Percentiles rank a stretch among this genome's conserved stretches.
Conservation (phyloP, 2,113 vertebrate species). For the Edolisoma coerulescens region DNA sequence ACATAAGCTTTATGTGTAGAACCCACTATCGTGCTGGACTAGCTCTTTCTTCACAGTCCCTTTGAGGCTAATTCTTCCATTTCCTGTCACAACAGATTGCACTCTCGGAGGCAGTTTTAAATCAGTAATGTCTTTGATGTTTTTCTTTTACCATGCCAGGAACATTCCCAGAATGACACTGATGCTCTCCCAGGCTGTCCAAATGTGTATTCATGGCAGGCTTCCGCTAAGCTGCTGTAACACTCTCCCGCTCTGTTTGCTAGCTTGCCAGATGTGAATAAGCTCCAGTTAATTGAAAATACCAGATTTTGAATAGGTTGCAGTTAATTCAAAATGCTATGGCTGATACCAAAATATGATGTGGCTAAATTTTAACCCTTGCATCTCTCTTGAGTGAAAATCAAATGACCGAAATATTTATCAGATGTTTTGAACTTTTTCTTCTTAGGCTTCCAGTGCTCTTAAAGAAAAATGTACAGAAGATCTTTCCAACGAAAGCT, state of each 20-base stretch:
- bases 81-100: conserved; percentile 69
- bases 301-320: conserved; percentile 50
- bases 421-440: neutral
- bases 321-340: conserved; percentile 22
- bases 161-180: conserved; percentile 66
- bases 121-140: conserved; percentile 67
- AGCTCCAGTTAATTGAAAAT: conserved; percentile 51
- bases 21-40: neutral
- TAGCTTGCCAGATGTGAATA: conserved; percentile 58
- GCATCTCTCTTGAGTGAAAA: neutral
- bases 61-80: conserved; percentile 64
- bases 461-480: neutral
- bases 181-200: conserved; percentile 61
- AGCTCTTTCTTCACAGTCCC: conserved; percentile 42
- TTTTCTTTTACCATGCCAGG: conserved; percentile 62
- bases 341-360: neutral
- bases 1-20: neutral
- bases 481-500: neutral
- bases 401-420: neutral
- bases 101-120: conserved; percentile 67
- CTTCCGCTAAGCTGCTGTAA: conserved; percentile 45
- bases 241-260: neutral
- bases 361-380: neutral
- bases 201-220: conserved; percentile 63
- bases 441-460: neutral